Evolutionary conservation across 2,113 vertebrate species (phyloP).

Genomic region (Mesitornis unicolor): DNA sequence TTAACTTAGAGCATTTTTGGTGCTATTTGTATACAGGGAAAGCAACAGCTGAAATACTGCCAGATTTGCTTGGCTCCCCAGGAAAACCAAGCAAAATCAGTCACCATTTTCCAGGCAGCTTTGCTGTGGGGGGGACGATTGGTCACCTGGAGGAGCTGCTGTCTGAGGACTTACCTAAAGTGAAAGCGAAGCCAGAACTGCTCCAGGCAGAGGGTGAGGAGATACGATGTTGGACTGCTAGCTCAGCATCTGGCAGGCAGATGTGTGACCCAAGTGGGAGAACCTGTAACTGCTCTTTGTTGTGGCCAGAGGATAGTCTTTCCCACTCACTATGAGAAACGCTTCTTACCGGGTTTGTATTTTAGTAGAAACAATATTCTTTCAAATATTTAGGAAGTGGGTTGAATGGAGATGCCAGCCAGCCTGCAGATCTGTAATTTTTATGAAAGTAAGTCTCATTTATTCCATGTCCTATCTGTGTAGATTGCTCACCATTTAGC

Average conservation of each 20-base stretch:
- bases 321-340: rapidly evolving
- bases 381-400: not conserved
- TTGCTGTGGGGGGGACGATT: not conserved
- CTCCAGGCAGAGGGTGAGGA: not conserved
- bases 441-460: not conserved
- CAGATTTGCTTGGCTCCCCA: not conserved
- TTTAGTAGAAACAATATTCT: not conserved
- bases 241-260: not conserved
- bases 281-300: not conserved
- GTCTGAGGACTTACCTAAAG: not conserved
- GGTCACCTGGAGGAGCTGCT: not conserved
- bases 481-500: not conserved
- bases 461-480: rapidly evolving
- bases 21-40: not conserved
- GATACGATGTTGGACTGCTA: rapidly evolving
- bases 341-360: not conserved
- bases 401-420: rapidly evolving
- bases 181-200: not conserved
- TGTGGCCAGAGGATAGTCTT: not conserved
- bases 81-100: not conserved
- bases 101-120: not conserved
- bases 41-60: not conserved
- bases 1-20: not conserved
- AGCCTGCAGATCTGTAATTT: not conserved
- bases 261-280: not conserved